Evolutionary conservation across 2,113 vertebrate genomes (phyloP), one percentile per base, ranked within the genome.

Genomic region (Larimichthys polyactis): DNA sequence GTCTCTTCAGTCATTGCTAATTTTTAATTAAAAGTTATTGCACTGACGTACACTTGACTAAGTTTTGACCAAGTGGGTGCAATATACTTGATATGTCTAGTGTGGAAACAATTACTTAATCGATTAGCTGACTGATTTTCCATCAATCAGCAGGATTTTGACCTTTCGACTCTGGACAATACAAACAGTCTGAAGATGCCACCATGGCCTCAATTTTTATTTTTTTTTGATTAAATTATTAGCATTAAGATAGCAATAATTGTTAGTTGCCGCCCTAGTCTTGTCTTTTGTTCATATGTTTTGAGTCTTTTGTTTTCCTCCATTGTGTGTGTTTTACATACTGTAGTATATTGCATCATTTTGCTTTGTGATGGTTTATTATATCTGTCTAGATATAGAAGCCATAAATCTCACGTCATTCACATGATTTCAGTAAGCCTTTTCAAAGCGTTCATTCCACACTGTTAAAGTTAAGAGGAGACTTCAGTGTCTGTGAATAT

Each of bases 21-120:
- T 48, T 51, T 78, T 75, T 71, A 77, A 82, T 89, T 70, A 71
- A 78, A 88, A 68, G 5, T 74, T 68, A 68, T 74, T 71, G 63
- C 48, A 36, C 63, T 60, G 20, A 46, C 48, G 58, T 44, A 8
- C 36, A 69, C 64, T 58, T 19, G 20, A 32, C 10, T 29, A 29
- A 71, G n/a, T 48, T 15, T 60, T 24, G n/a, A 12, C 12, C 11
- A 48, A 22, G 49, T 27, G 57, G 64, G 8, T 66, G 17, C 10
- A 15, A 27, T 43, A 32, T 3, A 24, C 46, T 49, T 55, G 22
- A 48, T 49, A 40, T 6, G 4, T 67, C n/a, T 64, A 19, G 9
- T 51, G 70, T 17, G 58, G 15, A 15, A 73, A 69, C 22, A 63
- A 29, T 54, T 4, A 11, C 27, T 52, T 32, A 58, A 58, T 24